Evolutionary conservation across 1,140 invertebrate species (phyloP).

Genomic region (Zaprionus davidi): DNA sequence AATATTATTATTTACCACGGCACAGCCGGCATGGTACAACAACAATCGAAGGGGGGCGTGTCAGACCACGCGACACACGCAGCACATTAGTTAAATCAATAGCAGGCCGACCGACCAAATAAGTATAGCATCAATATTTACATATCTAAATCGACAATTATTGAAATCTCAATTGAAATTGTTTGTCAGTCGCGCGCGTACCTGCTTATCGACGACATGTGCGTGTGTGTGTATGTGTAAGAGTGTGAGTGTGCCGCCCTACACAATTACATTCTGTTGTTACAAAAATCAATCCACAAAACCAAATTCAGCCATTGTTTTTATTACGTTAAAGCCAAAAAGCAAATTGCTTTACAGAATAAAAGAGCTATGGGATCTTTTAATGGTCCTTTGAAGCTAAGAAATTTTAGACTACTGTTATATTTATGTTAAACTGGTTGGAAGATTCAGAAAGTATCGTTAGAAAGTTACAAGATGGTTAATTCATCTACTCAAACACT

Average conservation of each 20-base stretch:
- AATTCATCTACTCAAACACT: too few relatives aligned
- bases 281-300: constrained; percentile 32
- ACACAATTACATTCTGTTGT: constrained; percentile 1
- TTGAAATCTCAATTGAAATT: constrained; percentile 83
- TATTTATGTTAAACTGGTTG: too few relatives aligned
- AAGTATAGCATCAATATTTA: constrained; percentile 80
- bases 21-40: constrained; percentile 14
- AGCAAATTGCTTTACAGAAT: constrained; percentile 25
- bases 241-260: neutral
- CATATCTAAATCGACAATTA: constrained; percentile 83
- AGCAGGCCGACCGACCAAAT: constrained; percentile 58
- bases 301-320: constrained; percentile 15
- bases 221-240: neutral
- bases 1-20: constrained; percentile 51
- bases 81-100: constrained; percentile 79
- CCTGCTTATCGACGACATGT: constrained; percentile 23
- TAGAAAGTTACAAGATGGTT: too few relatives aligned
- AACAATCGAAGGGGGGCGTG: neutral
- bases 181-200: constrained; percentile 53
- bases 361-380: neutral
- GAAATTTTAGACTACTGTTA: too few relatives aligned
- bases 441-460: too few relatives aligned
- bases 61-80: constrained; percentile 14
- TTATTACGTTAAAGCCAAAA: constrained; percentile 24
- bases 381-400: neutral